Percentiles rank a stretch among this genome's conserved stretches.
Conservation (phyloP, 2,113 vertebrate genomes). For the Illadopsis cleaveri region DNA sequence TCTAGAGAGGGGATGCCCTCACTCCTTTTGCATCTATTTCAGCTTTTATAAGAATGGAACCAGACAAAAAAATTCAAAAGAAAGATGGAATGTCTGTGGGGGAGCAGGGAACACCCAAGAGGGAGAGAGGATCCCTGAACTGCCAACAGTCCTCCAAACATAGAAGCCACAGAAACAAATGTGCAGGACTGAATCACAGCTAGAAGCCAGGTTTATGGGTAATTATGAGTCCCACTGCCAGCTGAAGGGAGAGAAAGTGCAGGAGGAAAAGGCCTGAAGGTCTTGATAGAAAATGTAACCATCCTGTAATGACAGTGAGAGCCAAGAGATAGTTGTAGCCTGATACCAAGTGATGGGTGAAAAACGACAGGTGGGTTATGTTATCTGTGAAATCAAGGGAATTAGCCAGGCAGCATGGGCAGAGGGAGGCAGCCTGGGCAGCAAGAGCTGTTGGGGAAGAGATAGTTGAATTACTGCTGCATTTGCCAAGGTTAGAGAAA, state of each 20-base stretch:
- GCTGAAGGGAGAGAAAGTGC: not conserved
- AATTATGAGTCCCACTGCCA: no score
- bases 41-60: not conserved
- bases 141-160: not conserved
- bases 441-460: not conserved
- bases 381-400: not conserved
- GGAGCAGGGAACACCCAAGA: not conserved
- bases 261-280: not conserved
- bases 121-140: not conserved
- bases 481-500: not conserved
- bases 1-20: not conserved
- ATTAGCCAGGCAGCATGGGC: not conserved
- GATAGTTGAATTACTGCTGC: not conserved
- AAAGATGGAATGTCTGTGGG: not conserved
- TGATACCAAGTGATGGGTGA: not conserved
- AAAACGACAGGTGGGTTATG: not conserved
- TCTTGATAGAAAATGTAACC: not conserved
- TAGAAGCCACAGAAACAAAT: not conserved
- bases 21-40: not conserved
- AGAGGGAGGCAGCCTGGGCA: not conserved
- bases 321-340: not conserved
- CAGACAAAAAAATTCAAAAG: not conserved
- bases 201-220: not conserved
- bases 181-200: not conserved
- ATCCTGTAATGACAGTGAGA: not conserved